These are phyloP conservation scores for Tonatia bakeri DNA, from an alignment of 2,113 vertebrate genomes.

Conservation along the genomic window DNA sequence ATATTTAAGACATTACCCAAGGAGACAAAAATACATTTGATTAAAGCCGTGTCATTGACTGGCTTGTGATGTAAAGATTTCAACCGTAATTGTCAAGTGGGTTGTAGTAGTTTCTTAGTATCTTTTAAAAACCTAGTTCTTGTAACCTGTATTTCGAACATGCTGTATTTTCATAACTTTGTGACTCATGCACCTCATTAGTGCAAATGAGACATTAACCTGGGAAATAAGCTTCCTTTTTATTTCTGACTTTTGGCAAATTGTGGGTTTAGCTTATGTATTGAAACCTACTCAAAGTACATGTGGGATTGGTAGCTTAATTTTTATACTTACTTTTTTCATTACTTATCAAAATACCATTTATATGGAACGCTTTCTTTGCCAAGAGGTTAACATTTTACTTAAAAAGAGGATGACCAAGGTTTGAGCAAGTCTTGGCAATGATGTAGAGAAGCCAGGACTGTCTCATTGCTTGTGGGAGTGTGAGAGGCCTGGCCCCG, in stretches of 20 bases:
- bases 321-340: not conserved
- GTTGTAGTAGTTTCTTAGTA: conserved; percentile 40
- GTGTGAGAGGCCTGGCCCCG: not conserved
- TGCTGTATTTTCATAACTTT: conserved; percentile 6
- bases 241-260: not conserved
- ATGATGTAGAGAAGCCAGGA: too few species aligned
- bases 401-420: not conserved
- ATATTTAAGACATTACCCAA: not conserved
- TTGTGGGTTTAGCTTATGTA: not conserved
- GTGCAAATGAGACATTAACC: not conserved
- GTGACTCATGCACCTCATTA: not conserved
- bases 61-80: not conserved
- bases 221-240: not conserved
- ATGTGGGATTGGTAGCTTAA: not conserved
- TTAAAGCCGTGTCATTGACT: conserved; percentile 7
- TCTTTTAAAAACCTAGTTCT: not conserved
- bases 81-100: not conserved
- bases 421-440: not conserved
- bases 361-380: not conserved
- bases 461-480: not conserved
- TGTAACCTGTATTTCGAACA: conserved; percentile 22
- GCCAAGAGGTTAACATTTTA: not conserved
- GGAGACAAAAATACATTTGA: not conserved
- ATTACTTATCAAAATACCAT: not conserved
- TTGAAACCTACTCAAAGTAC: not conserved